Evolutionary conservation across 1,140 invertebrate species (phyloP).

Genomic region (Tetramorium alpestre): DNA sequence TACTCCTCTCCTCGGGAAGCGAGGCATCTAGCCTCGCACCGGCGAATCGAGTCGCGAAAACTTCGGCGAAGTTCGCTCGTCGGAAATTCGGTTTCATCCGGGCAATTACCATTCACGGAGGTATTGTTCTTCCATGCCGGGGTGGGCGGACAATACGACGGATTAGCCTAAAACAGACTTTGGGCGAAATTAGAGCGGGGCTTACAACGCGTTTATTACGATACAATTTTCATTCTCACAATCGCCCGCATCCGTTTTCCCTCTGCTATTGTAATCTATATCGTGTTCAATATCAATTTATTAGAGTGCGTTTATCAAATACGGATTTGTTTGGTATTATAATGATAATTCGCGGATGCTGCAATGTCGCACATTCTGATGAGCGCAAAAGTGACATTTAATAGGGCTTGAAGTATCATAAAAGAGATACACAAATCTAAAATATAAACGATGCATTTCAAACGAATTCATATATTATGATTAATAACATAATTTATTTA

Average conservation of each 20-base stretch:
- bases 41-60: slow-evolving; percentile 42
- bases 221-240: slow-evolving; percentile 41
- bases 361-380: neutral
- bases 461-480: neutral
- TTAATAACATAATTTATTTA: slow-evolving; percentile 27
- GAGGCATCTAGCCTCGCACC: neutral
- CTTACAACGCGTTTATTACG: slow-evolving; percentile 52
- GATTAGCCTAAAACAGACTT: slow-evolving; percentile 56
- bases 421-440: neutral
- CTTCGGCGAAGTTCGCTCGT: slow-evolving; percentile 32
- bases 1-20: neutral
- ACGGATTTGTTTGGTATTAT: slow-evolving; percentile 9
- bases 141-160: slow-evolving; percentile 52
- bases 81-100: slow-evolving; percentile 54
- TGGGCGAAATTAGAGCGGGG: slow-evolving; percentile 41
- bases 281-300: slow-evolving; percentile 32
- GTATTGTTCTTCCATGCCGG: slow-evolving; percentile 50
- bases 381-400: neutral
- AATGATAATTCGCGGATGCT: slow-evolving; percentile 10
- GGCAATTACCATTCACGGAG: slow-evolving; percentile 55
- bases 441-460: neutral
- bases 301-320: slow-evolving; percentile 5
- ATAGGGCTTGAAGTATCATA: neutral
- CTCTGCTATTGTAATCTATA: neutral
- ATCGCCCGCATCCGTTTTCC: neutral